phyloP scores from a whole-genome alignment of 2,888 invertebrate species.

The Automeris io region DNA sequence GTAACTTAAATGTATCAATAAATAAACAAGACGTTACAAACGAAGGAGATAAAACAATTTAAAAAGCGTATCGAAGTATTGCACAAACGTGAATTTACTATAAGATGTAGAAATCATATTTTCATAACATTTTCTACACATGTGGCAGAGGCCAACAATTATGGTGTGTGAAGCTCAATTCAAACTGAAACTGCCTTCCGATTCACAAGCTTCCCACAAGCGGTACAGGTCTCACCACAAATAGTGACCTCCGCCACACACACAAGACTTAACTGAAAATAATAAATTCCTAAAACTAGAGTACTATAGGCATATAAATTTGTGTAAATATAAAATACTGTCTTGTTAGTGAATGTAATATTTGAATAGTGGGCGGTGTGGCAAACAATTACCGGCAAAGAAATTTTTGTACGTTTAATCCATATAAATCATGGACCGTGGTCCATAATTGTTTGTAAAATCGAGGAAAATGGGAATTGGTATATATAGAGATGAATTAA shows the following conservation, averaged over 20 bases:
- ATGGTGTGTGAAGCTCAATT: too few relatives aligned
- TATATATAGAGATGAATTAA: too few relatives aligned
- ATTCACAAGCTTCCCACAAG: too few relatives aligned
- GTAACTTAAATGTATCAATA: slow-evolving; percentile 37
- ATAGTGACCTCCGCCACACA: too few relatives aligned
- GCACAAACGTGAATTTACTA: slow-evolving; percentile 56
- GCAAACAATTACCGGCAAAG: slow-evolving; percentile 23
- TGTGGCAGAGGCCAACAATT: too few relatives aligned
- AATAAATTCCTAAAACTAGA: slow-evolving; percentile 75
- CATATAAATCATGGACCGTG: too few relatives aligned
- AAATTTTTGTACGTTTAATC: too few relatives aligned
- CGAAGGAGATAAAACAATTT: slow-evolving; percentile 54
- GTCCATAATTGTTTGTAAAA: too few relatives aligned
- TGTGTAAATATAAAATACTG: slow-evolving; percentile 78
- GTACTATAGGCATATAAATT: slow-evolving; percentile 76
- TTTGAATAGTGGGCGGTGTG: slow-evolving; percentile 73
- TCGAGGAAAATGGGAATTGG: too few relatives aligned
- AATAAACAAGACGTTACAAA: slow-evolving; percentile 35
- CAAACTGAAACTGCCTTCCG: too few relatives aligned
- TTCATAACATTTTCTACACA: slow-evolving; percentile 44
- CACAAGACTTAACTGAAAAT: slow-evolving; percentile 65
- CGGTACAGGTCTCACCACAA: too few relatives aligned
- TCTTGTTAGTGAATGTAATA: slow-evolving; percentile 71
- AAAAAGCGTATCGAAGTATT: slow-evolving; percentile 71
- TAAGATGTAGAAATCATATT: slow-evolving; percentile 49